Evolutionary conservation across 2,888 invertebrate species (phyloP).

Genomic region (Odiellus spinosus): DNA sequence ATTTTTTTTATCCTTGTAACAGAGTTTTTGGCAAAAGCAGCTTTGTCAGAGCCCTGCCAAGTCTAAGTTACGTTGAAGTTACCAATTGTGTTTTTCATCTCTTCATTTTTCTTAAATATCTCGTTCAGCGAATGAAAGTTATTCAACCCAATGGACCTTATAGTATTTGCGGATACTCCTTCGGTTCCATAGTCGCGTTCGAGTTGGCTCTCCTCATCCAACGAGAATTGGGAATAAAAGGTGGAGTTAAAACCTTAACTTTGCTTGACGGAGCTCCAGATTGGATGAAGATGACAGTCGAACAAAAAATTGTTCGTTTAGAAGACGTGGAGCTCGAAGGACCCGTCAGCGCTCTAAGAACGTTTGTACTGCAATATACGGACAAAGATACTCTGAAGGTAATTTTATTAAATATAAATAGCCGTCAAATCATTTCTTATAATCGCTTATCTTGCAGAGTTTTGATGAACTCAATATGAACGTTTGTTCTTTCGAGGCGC

Average conservation of each 20-base stretch:
- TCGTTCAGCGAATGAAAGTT: conserved; percentile 50
- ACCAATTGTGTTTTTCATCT: no score
- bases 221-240: not conserved
- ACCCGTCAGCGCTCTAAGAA: conserved; percentile 48
- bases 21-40: no score
- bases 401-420: no score
- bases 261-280: conserved; percentile 81
- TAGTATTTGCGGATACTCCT: conserved; percentile 82
- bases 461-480: no score
- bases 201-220: conserved; percentile 65
- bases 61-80: no score
- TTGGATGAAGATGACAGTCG: conserved; percentile 53
- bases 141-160: conserved; percentile 69
- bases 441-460: no score
- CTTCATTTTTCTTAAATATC: no score
- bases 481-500: no score
- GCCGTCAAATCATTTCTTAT: no score
- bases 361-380: conserved; percentile 62
- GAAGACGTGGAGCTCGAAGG: conserved; percentile 8
- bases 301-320: conserved; percentile 9
- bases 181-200: conserved; percentile 83
- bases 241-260: conserved; percentile 40
- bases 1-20: no score
- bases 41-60: no score
- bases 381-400: conserved; percentile 35